Percentiles rank a stretch among this genome's conserved stretches.
These are phyloP conservation scores for Hoplias malabaricus DNA, from an alignment of 2,113 vertebrate species.

Conservation along the genomic window DNA sequence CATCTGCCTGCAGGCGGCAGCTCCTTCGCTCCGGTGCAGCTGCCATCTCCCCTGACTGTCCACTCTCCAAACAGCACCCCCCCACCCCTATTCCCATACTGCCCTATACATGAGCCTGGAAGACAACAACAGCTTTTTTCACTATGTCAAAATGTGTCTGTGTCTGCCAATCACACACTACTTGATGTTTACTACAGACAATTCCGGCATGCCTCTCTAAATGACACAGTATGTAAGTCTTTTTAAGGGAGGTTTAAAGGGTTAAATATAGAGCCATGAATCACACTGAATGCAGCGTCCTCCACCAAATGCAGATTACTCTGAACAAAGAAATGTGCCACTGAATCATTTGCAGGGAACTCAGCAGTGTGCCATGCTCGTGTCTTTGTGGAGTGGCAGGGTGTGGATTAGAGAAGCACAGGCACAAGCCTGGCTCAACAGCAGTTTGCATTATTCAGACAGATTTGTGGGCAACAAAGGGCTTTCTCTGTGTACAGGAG, in stretches of 20 bases:
- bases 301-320: not conserved
- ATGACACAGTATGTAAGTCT: too few species aligned
- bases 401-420: slow-evolving; percentile 10
- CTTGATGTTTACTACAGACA: not conserved
- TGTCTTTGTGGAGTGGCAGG: not conserved
- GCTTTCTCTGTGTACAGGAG: not conserved
- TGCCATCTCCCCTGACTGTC: not conserved
- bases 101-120: not conserved
- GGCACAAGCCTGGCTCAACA: slow-evolving; percentile 31
- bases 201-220: too few species aligned
- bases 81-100: too few species aligned
- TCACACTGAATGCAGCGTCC: not conserved
- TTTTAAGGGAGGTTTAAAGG: too few species aligned
- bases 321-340: not conserved
- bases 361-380: not conserved
- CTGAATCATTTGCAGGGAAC: not conserved
- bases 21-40: slow-evolving; percentile 27
- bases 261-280: not conserved
- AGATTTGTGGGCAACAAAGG: slow-evolving; percentile 14
- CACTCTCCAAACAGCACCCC: not conserved
- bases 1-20: slow-evolving; percentile 66
- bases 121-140: not conserved
- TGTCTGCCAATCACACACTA: too few species aligned
- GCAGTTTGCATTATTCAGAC: slow-evolving; percentile 36
- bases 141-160: too few species aligned